Evolutionary conservation across 2,888 invertebrate genomes (phyloP).

Genomic region (Lasioglossum malachurum): DNA sequence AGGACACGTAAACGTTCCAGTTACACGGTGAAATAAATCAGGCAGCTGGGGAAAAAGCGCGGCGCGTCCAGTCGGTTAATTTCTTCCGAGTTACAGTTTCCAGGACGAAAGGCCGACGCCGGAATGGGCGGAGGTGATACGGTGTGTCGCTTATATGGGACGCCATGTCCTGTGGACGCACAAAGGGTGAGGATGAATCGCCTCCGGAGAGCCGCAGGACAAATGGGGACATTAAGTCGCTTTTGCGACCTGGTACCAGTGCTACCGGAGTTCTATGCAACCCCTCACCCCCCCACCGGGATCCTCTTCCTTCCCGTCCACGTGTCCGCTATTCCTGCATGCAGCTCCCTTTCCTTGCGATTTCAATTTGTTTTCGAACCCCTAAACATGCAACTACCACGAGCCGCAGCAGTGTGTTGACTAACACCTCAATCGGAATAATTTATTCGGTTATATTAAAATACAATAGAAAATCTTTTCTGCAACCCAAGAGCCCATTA

Average conservation of each 20-base stretch:
- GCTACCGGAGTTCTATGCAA: constrained; percentile 66
- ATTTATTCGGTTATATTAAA: neutral
- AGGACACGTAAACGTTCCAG: neutral
- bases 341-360: constrained; percentile 20
- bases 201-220: constrained; percentile 81
- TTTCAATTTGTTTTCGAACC: constrained; percentile 15
- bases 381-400: neutral
- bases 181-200: constrained; percentile 80
- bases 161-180: constrained; percentile 66
- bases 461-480: neutral
- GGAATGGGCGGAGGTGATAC: constrained; percentile 65
- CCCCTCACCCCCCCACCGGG: constrained; percentile 23
- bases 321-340: constrained; percentile 54
- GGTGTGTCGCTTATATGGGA: constrained; percentile 76
- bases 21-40: constrained; percentile 45
- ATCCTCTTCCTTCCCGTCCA: constrained; percentile 50
- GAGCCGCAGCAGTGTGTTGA: neutral
- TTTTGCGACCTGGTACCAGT: constrained; percentile 78
- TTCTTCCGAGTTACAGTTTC: constrained; percentile 73
- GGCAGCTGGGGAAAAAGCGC: constrained; percentile 44
- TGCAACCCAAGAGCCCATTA: no score
- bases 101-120: constrained; percentile 56
- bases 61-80: constrained; percentile 69
- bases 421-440: neutral
- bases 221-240: constrained; percentile 83